Conservation (phyloP, 2,888 invertebrate genomes). For the Troides oblongomaculatus region DNA sequence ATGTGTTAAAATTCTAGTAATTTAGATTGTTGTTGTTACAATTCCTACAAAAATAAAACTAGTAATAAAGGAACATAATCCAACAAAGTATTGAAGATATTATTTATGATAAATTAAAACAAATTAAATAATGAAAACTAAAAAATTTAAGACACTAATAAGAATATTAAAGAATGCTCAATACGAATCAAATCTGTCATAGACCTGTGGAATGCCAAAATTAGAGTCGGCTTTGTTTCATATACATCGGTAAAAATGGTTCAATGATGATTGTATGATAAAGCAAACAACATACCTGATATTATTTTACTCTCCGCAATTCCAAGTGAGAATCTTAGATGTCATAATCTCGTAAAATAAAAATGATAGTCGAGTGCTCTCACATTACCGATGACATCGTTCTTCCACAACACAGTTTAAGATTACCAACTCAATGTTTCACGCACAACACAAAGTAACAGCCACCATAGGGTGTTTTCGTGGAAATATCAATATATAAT, state of each 20-base stretch:
- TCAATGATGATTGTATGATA: slow-evolving; percentile 32
- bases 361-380: slow-evolving; percentile 70
- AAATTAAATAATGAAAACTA: slow-evolving; percentile 33
- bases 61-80: background rate
- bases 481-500: slow-evolving; percentile 48
- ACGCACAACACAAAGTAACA: slow-evolving; percentile 45
- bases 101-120: background rate
- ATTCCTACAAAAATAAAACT: slow-evolving; percentile 21
- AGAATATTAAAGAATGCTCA: slow-evolving; percentile 43
- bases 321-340: slow-evolving; percentile 60
- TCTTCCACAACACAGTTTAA: slow-evolving; percentile 56
- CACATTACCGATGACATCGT: slow-evolving; percentile 80
- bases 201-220: slow-evolving; percentile 74
- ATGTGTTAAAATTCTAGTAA: background rate
- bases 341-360: slow-evolving; percentile 71
- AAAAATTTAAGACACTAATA: slow-evolving; percentile 21
- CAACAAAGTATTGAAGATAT: slow-evolving; percentile 9
- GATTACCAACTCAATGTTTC: slow-evolving; percentile 44
- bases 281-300: slow-evolving; percentile 54
- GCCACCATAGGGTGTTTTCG: slow-evolving; percentile 46
- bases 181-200: slow-evolving; percentile 63
- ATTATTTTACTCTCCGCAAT: slow-evolving; percentile 57
- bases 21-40: slow-evolving; percentile 17
- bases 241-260: slow-evolving; percentile 35
- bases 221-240: slow-evolving; percentile 68